Base-by-base conservation (phyloP, 2,113 vertebrate species). In the Callipepla squamata region DNA sequence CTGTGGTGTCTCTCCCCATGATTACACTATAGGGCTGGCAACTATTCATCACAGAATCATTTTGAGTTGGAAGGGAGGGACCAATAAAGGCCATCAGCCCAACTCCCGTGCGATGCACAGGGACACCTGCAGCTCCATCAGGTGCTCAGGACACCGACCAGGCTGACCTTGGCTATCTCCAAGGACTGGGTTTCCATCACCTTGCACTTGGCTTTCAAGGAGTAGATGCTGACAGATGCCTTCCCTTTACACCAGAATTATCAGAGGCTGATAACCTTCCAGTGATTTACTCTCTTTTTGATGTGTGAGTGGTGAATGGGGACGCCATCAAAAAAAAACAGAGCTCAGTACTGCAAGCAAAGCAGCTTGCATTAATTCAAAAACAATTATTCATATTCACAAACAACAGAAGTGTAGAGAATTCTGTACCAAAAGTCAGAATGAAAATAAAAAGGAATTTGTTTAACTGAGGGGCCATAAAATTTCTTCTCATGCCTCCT, bases 391-490 rank as follows among this genome's bases (percentile, higher is more conserved):
- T 70, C 32, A 87, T 72, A 92, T 91, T 58, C 42, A 75, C 55
- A 84, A 85, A 85, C 38, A 62, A 1, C 4, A 38, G 38, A 68
- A 76, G 16, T 11, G 0, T 17, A 70, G 32, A 78, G 18, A 73
- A 68, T 47, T 32, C 42, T n/a, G 62, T 51, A 87, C 62, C 32
- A 86, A 67, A 94, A 51, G 17, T 44, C 78, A 92, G 26, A 73
- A 58, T 82, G 13, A 86, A 78, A 92, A 89, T 40, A 42, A 89
- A 96, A 94, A 51, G 75, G 74, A 92, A 74, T 65, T 95, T 83
- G 22, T 84, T 92, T 94, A 94, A 93, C 87, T 92, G 83, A 55
- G 77, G 68, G 85, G 57, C 89, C 36, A 90, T 94, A 95, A 86
- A 95, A 90, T 69, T 91, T 70, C 53, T 68, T 80, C 89, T 96